Evolutionary conservation across 2,113 vertebrate genomes (phyloP).

Genomic region (Corythornis cristatus): DNA sequence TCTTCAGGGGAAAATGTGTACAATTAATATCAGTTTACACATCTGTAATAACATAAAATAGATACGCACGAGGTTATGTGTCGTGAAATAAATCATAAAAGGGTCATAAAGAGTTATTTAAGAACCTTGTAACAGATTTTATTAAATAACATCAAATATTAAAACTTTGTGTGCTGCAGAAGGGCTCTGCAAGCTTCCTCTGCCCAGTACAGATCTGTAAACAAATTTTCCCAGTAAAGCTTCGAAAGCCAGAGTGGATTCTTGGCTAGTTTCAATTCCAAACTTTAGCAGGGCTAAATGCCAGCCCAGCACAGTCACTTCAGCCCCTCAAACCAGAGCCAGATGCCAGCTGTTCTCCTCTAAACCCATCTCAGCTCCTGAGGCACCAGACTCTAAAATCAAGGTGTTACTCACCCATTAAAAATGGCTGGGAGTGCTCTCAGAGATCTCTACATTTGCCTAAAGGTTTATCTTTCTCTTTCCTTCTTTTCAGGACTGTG

Average conservation of each 20-base stretch:
- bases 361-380: not conserved
- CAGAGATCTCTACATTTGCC: not conserved
- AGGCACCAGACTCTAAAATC: not conserved
- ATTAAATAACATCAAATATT: slow-evolving; percentile 35
- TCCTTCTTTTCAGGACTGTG: not conserved
- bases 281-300: not conserved
- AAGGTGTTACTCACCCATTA: not conserved
- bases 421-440: not conserved
- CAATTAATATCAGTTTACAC: slow-evolving; percentile 61
- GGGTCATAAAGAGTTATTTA: slow-evolving; percentile 42
- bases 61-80: slow-evolving; percentile 31
- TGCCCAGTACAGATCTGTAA: not conserved
- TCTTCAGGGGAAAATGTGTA: slow-evolving; percentile 32
- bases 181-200: not conserved
- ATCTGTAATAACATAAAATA: slow-evolving; percentile 44
- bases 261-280: not conserved
- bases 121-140: slow-evolving; percentile 30
- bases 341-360: not conserved
- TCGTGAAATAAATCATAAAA: slow-evolving; percentile 35
- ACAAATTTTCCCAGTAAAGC: not conserved
- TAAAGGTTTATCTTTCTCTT: not conserved
- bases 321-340: not conserved
- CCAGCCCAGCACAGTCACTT: not conserved
- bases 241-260: not conserved
- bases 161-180: not conserved